phyloP scores from a whole-genome alignment of 1,140 invertebrate genomes.

The Ephestia elutella region DNA sequence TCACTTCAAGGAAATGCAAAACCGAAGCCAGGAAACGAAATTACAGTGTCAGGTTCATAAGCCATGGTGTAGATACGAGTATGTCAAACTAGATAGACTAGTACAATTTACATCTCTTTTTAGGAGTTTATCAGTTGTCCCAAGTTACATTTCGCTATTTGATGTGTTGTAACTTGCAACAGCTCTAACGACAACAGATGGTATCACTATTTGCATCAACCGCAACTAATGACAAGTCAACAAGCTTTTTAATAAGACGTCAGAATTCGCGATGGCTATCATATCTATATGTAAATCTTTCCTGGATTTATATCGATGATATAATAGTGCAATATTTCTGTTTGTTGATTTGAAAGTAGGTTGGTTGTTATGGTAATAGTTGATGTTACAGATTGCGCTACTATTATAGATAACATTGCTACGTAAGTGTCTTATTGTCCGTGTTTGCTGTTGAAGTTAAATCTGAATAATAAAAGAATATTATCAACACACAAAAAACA shows the following conservation, averaged over 20 bases:
- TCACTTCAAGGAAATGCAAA: too few species aligned
- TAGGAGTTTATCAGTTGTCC: background rate
- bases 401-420: background rate
- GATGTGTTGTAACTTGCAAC: background rate
- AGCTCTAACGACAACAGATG: background rate
- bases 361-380: background rate
- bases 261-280: background rate
- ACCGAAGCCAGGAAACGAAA: too few species aligned
- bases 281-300: constrained; percentile 1
- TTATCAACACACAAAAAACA: too few species aligned
- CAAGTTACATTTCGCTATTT: background rate
- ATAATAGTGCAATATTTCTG: background rate
- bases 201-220: background rate
- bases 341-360: constrained; percentile 2
- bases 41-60: too few species aligned
- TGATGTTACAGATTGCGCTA: background rate
- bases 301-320: constrained; percentile 3
- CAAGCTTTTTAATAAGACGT: constrained; percentile 2
- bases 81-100: background rate
- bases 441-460: background rate
- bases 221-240: background rate
- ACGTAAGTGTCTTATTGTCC: background rate
- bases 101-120: background rate
- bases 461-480: background rate
- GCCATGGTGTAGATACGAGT: too few species aligned